Base-by-base conservation (phyloP, 2,113 vertebrate genomes). In the Ctenodactylus gundi region DNA sequence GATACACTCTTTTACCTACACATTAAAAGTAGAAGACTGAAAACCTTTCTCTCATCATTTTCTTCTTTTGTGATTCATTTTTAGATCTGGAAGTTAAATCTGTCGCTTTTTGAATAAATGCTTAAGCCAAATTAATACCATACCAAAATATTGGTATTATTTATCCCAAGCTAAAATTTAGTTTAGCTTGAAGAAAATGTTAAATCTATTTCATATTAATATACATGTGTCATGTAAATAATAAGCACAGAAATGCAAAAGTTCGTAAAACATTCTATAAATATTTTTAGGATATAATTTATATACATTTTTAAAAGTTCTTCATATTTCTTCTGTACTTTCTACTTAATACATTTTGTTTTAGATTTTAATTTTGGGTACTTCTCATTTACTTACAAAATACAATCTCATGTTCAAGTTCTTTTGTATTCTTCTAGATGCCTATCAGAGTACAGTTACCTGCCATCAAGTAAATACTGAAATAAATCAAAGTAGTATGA, bases 1-100 rank as follows among this genome's bases (percentile, higher is more conserved):
- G 95, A 93, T 53, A 88, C 62, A 93, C 85, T 95, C 95, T 88
- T 96, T 97, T 96, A 91, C 88, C n/a, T 96, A 97, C 94, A 98
- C 51, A 94, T 75, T 95, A 95, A 97, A 97, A 64, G 88, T 14
- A 96, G 91, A 95, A 96, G 83, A 81, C 68, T 72, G n/a, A 65
- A 97, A 39, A 55, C 49, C 87, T 41, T 92, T 95, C 86, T 27
- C 60, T 67, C 92, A 41, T 1, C 70, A 96, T 93, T 97, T 97
- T 93, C 36, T 75, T 93, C 91, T 94, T 31, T 62, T 76, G 1
- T 94, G 87, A 46, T 88, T 94, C 90, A 90, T 90, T 94, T 97
- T 94, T 97, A 97, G 83, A 18, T 93, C 90, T 97, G 92, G 84
- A 96, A 97, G 21, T 62, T 58, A 75, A 90, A 92, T 96, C 91